Evolutionary conservation across 1,140 invertebrate genomes (phyloP).

Genomic region (Potamilus streckersoni): DNA sequence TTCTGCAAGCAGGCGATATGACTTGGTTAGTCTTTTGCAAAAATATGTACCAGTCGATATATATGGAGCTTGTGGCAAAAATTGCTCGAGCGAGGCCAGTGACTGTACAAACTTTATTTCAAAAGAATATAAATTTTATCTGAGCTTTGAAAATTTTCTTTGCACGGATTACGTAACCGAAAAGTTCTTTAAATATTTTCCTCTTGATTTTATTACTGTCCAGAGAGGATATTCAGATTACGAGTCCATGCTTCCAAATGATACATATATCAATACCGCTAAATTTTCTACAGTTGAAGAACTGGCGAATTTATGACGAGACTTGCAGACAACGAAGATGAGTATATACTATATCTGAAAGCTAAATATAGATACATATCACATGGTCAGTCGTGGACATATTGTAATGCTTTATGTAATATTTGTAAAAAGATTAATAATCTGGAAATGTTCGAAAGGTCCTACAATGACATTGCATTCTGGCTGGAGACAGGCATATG

Average conservation of each 20-base stretch:
- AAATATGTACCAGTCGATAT: slow-evolving; percentile 68
- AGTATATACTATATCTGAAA: slow-evolving; percentile 5
- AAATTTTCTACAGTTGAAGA: slow-evolving; percentile 2
- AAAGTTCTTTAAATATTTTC: slow-evolving; percentile 82
- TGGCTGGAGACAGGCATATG: not conserved
- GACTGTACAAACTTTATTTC: slow-evolving; percentile 1
- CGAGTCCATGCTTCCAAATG: not conserved
- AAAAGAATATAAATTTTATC: slow-evolving; percentile 54
- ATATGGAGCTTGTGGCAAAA: slow-evolving; percentile 73
- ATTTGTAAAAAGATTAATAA: slow-evolving; percentile 12
- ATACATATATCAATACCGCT: slow-evolving; percentile 4
- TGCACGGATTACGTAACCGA: slow-evolving; percentile 96
- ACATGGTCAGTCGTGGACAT: too few species aligned
- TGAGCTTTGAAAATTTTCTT: slow-evolving; percentile 83
- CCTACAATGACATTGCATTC: slow-evolving; percentile 2
- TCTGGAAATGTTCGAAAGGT: slow-evolving; percentile 1
- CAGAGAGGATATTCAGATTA: slow-evolving; percentile 18
- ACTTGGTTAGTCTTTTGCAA: slow-evolving; percentile 70
- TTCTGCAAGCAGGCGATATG: slow-evolving; percentile 69
- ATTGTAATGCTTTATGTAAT: not conserved
- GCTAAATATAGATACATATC: slow-evolving; percentile 6
- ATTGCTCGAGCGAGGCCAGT: not conserved
- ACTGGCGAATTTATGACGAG: slow-evolving; percentile 5
- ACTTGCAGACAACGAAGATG: not conserved
- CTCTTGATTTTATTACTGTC: slow-evolving; percentile 6